Base-by-base conservation (phyloP, 2,888 invertebrate species). In the Gortyna flavago region DNA sequence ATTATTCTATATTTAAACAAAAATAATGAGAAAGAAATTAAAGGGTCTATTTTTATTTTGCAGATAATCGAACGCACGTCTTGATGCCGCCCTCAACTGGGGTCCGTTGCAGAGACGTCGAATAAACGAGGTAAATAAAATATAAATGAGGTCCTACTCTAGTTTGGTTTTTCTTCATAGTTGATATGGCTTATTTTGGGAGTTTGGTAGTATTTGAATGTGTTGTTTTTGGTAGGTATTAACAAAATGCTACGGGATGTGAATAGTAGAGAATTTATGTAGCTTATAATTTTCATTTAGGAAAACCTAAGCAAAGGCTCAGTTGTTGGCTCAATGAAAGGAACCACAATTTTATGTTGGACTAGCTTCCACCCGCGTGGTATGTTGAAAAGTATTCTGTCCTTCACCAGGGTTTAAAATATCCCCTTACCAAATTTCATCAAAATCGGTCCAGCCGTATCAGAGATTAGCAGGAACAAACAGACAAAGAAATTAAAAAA, bases 1-100 rank as follows among this genome's bases (percentile, higher is more conserved):
- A 76, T 81, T 59, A 54, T 83, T 83, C 72, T 73, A 80, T 80
- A 83, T 72, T 83, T 59, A 75, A 72, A 84, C 41, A 77, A 70
- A 80, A 81, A 77, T 71, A 80, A 77, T 48, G 62, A 29, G 64
- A 57, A 74, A 54, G 64, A 75, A 78, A 72, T 80, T 66, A 75
- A 74, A 73, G 21, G 38, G n/a, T 72, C 66, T 59, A 66, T 78
- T 88, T 81, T 85, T 88, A 89, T 91, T 89, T 89, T 95, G 61
- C 93, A 95, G 95, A 95, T 87, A 91, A 91, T 87, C 93, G 93
- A 93, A 87, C 90, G 88, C 81, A 66, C 87, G 89, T 91, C 91
- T 93, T 91, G 91, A 95, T 95, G 95, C 89, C 87, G 92, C 86
- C 92, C 89, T 89, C 81, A 75, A 77, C 77, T 77, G 88, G 87